Evolutionary conservation across 2,113 vertebrate genomes (phyloP), one percentile per base, ranked within the genome.

Genomic region (Quiscalus mexicanus): DNA sequence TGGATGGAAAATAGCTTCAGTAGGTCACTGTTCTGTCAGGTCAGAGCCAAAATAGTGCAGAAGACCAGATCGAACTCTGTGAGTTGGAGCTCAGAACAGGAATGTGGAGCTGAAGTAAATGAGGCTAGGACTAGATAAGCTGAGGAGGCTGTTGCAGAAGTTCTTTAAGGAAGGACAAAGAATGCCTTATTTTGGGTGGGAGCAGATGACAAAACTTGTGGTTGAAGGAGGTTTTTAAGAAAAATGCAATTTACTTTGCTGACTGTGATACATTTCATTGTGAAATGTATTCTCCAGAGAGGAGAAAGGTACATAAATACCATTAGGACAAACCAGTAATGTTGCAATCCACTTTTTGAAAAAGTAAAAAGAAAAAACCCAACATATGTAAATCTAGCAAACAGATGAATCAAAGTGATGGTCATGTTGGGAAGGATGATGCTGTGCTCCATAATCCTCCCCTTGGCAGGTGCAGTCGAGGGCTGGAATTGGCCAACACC

Each of bases 1-100:
- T 78, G 73, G 20, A 58, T 84, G 76, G 69, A 84, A 93, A 75
- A 52, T 33, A 89, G n/a, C 69, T 95, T 91, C 89, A 82, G 47
- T 49, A 84, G 59, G 75, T 88, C 75, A 69, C 44, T 81, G 68
- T 45, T 91, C 33, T 67, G 47, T 88, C 60, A 78, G 28, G 17
- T 78, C 60, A 47, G 64, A 89, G 69, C 31, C 76, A 84, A 81
- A 70, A 64, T 42, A 80, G 41, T 90, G 73, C 88, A 60, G 79
- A 62, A 78, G 60, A 58, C 49, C 64, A 74, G 75, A 78, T 8
- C 0, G 4, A 86, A 75, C 24, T 59, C 47, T 2, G 0, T 44
- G 65, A 84, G 28, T 15, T 90, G 83, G 15, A 89, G 28, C 44
- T 68, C 58, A 60, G 59, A 63, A 55, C 33, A 60, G 42, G 35